These are phyloP conservation scores for Hepsetus odoe DNA, from an alignment of 2,113 vertebrate species.

Conservation along the genomic window DNA sequence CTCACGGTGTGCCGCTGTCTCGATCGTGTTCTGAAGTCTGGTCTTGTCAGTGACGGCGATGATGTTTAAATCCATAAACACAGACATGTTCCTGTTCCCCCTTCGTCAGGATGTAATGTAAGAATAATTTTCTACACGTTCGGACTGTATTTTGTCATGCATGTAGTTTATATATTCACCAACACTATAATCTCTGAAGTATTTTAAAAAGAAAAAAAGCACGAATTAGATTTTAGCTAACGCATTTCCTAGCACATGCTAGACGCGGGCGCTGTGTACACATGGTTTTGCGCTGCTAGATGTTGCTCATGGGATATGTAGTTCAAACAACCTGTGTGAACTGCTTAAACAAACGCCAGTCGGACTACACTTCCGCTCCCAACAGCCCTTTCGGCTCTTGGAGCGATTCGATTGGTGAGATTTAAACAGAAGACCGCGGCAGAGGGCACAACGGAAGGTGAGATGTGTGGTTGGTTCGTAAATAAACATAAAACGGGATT, in stretches of 20 bases:
- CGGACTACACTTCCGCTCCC: constrained; percentile 11
- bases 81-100: constrained; percentile 65
- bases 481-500: too few species aligned
- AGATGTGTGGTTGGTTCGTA: too few species aligned
- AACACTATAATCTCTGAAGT: neutral
- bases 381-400: neutral
- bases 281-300: neutral
- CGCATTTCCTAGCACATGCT: neutral
- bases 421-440: constrained; percentile 52
- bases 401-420: constrained; percentile 39
- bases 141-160: too few species aligned
- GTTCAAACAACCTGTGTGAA: neutral
- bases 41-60: constrained; percentile 55
- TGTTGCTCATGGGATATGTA: constrained; percentile 32
- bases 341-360: neutral
- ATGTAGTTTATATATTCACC: neutral
- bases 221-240: neutral
- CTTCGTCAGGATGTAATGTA: too few species aligned
- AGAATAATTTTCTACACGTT: too few species aligned
- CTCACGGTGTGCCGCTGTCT: constrained; percentile 77
- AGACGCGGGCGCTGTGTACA: constrained; percentile 9
- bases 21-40: constrained; percentile 58
- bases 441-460: neutral
- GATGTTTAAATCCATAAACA: constrained; percentile 76
- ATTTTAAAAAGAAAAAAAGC: too few species aligned